Evolutionary conservation across 2,888 invertebrate genomes (phyloP).

Genomic region (Synergus itoensis): DNA sequence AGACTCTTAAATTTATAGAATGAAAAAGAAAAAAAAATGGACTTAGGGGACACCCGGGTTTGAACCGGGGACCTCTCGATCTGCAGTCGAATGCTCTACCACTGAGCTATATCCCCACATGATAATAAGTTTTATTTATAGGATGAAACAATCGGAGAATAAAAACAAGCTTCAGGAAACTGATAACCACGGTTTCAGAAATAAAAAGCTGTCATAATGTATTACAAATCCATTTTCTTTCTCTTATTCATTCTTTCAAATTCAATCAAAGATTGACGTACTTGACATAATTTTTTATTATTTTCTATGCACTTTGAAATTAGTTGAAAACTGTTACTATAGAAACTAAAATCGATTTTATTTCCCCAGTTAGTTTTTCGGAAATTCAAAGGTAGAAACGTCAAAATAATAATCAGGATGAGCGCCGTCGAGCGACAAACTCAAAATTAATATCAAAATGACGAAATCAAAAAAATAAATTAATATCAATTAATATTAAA

Average conservation of each 20-base stretch:
- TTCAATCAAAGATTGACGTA: not conserved
- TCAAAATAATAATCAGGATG: not conserved
- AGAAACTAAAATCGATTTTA: not conserved
- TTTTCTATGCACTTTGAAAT: not conserved
- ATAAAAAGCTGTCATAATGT: too few relatives aligned
- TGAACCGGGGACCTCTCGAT: slow-evolving; percentile 88
- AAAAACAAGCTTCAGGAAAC: not conserved
- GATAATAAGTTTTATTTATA: not conserved
- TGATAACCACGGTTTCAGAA: not conserved
- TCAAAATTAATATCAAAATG: slow-evolving; percentile 13
- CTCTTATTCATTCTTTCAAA: too few relatives aligned
- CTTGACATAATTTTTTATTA: too few relatives aligned
- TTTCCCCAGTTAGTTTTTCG: not conserved
- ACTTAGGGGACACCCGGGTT: slow-evolving; percentile 85
- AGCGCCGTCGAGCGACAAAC: slow-evolving; percentile 7
- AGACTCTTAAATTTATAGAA: not conserved
- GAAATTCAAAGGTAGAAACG: not conserved
- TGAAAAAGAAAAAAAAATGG: not conserved
- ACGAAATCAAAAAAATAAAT: too few relatives aligned
- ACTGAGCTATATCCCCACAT: slow-evolving; percentile 84
- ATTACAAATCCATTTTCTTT: too few relatives aligned
- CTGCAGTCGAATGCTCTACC: slow-evolving; percentile 88
- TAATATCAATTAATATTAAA: too few relatives aligned
- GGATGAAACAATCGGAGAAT: not conserved
- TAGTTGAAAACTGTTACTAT: not conserved